Evolutionary conservation across 2,113 vertebrate species (phyloP).

Genomic region (Phylloscopus trochilus): DNA sequence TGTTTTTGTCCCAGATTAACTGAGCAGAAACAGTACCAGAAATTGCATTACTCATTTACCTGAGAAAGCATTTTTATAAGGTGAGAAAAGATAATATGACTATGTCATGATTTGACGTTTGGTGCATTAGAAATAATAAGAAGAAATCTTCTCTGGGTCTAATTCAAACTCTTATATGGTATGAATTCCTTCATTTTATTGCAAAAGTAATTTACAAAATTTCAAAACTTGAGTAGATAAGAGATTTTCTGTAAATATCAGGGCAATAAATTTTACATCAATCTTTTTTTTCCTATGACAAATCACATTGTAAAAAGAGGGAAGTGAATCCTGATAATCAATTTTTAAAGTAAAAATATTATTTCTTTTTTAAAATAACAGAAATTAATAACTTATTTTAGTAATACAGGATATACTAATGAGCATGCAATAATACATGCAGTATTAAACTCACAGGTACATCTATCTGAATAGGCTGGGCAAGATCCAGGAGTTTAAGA

Average conservation of each 20-base stretch:
- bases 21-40: neutral
- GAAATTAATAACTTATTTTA: neutral
- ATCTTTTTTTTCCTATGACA: neutral
- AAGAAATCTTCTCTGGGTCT: neutral
- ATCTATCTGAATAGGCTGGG: neutral
- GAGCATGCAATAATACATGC: neutral
- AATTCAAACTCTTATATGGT: neutral
- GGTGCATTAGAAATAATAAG: neutral
- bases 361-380: neutral
- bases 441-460: neutral
- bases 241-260: slow-evolving; percentile 2
- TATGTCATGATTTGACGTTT: neutral
- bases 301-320: neutral
- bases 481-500: neutral
- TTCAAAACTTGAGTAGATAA: neutral
- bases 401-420: neutral
- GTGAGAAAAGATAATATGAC: neutral
- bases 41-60: slow-evolving; percentile 1
- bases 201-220: neutral
- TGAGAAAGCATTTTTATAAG: slow-evolving; percentile 20
- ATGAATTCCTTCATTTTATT: neutral
- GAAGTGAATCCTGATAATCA: neutral
- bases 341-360: neutral
- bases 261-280: neutral
- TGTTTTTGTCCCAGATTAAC: slow-evolving; percentile 17